Percentiles rank a stretch among this genome's conserved stretches.
Evolutionary conservation across 1,140 invertebrate species (phyloP).

Genomic region (Bombus consobrinus): DNA sequence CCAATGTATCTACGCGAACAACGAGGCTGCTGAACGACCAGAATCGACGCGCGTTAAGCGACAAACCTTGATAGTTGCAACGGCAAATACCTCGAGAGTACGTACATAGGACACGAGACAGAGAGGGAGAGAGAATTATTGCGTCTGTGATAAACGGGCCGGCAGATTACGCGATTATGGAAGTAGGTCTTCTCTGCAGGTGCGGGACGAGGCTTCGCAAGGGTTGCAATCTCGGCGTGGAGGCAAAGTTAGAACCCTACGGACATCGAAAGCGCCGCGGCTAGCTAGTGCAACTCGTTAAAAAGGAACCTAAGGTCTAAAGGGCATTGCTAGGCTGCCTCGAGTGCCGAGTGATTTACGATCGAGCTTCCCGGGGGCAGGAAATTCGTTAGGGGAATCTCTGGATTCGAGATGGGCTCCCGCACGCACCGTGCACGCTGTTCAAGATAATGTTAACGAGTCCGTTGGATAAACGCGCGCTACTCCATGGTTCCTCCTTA

Average conservation of each 20-base stretch:
- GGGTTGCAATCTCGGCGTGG: conserved; percentile 28
- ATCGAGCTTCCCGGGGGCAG: conserved; percentile 68
- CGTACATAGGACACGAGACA: background rate
- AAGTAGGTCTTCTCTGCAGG: conserved; percentile 41
- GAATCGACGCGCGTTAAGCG: conserved; percentile 30
- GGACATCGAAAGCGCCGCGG: conserved; percentile 46
- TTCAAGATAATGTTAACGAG: conserved; percentile 71
- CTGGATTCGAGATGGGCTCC: conserved; percentile 69
- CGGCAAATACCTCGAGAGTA: conserved; percentile 35
- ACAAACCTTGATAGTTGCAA: conserved; percentile 17
- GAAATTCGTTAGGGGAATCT: conserved; percentile 74
- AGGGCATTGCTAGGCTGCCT: conserved; percentile 61
- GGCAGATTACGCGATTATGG: conserved; percentile 57
- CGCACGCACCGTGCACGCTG: conserved; percentile 65
- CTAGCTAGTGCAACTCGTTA: conserved; percentile 55
- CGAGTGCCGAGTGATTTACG: conserved; percentile 69
- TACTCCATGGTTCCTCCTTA: conserved; percentile 59
- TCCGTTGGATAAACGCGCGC: conserved; percentile 59
- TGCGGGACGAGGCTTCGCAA: background rate
- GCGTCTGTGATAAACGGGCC: conserved; percentile 49
- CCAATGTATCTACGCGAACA: background rate
- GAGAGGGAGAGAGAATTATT: conserved; percentile 41
- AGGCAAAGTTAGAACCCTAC: conserved; percentile 35
- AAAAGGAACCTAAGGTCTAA: conserved; percentile 61
- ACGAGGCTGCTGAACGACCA: background rate